phyloP scores from a whole-genome alignment of 2,888 invertebrate genomes.

The Plagodis pulveraria region DNA sequence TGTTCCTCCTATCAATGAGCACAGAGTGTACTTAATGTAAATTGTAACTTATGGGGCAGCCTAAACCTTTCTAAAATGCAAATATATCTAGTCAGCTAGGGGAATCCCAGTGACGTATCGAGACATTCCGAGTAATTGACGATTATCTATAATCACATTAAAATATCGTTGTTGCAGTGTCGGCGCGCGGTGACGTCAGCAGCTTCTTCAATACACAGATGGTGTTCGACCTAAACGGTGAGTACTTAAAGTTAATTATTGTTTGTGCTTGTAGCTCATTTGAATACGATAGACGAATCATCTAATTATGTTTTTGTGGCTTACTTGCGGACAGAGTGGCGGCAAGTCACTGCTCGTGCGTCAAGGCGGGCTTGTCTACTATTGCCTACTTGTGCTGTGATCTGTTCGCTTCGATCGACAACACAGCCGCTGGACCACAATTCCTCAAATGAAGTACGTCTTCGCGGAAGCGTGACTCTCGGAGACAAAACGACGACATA shows the following conservation, averaged over 20 bases:
- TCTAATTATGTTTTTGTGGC: slow-evolving; percentile 58
- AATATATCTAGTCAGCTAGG: not conserved
- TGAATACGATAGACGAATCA: slow-evolving; percentile 52
- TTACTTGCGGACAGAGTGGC: slow-evolving; percentile 3
- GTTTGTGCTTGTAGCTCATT: slow-evolving; percentile 38
- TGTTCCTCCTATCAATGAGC: too few species aligned
- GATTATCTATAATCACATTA: slow-evolving; percentile 48
- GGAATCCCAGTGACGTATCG: slow-evolving; percentile 16
- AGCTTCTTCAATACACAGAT: slow-evolving; percentile 80
- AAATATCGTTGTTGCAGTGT: slow-evolving; percentile 71
- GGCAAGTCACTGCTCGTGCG: not conserved
- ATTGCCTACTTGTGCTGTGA: not conserved
- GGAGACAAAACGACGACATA: slow-evolving; percentile 68
- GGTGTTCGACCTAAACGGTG: slow-evolving; percentile 81
- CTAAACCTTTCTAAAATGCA: not conserved
- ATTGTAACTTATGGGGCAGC: not conserved
- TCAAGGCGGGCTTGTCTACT: too few species aligned
- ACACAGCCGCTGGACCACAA: slow-evolving; percentile 16
- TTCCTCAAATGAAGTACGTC: slow-evolving; percentile 20
- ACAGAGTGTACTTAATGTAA: not conserved
- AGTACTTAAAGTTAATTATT: slow-evolving; percentile 47
- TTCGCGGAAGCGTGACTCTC: slow-evolving; percentile 42
- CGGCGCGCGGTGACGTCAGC: slow-evolving; percentile 80
- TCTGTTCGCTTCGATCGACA: not conserved
- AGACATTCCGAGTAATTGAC: slow-evolving; percentile 31